These are phyloP conservation scores for Dufourea novaeangliae DNA, from an alignment of 1,140 invertebrate species.

Conservation along the genomic window DNA sequence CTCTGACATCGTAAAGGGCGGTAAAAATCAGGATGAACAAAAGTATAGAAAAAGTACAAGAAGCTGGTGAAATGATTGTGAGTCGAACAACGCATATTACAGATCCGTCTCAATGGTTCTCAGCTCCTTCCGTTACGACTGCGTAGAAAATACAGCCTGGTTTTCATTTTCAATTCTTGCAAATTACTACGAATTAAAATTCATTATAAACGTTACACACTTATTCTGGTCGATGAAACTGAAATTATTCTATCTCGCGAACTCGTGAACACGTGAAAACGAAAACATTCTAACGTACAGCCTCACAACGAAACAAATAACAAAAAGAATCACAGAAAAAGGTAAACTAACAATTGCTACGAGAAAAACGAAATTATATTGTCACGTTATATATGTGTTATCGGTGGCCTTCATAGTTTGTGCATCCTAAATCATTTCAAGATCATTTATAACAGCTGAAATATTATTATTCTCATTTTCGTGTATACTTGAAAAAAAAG, in stretches of 20 bases:
- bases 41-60: conserved; percentile 6
- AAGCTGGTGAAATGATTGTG: conserved; percentile 25
- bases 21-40: conserved; percentile 2
- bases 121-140: conserved; percentile 14
- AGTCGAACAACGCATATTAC: conserved; percentile 13
- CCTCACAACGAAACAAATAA: background rate
- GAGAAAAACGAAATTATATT: background rate
- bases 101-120: conserved; percentile 48
- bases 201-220: background rate
- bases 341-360: background rate
- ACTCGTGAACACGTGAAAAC: too few species aligned
- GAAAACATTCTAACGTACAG: background rate
- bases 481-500: too few species aligned
- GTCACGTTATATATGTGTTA: too few species aligned
- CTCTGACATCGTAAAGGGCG: conserved; percentile 5
- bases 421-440: background rate
- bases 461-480: background rate
- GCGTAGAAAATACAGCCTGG: background rate
- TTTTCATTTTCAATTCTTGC: background rate
- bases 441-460: background rate
- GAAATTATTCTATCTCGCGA: background rate
- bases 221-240: background rate
- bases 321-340: background rate
- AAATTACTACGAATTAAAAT: conserved; percentile 6
- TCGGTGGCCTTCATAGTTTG: background rate